phyloP scores from a whole-genome alignment of 2,888 invertebrate species.

The Cheiracanthium punctorium region DNA sequence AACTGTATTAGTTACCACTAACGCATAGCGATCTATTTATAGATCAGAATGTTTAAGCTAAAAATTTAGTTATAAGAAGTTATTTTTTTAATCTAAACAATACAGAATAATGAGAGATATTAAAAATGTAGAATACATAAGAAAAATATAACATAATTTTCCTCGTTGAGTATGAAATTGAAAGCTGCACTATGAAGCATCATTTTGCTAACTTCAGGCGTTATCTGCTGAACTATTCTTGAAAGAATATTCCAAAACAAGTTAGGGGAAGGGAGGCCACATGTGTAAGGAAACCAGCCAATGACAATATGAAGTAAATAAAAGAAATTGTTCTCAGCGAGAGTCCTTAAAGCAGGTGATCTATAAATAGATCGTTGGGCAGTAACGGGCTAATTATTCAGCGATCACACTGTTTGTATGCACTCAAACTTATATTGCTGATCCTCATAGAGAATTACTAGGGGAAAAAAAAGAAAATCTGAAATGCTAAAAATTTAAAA shows the following conservation, averaged over 20 bases:
- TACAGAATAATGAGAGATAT: conserved; percentile 16
- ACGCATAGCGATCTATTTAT: background rate
- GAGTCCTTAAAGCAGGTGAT: background rate
- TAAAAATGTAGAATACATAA: background rate
- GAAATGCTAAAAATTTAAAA: too few species aligned
- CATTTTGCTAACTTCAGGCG: background rate
- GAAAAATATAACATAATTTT: conserved; percentile 6
- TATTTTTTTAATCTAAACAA: conserved; percentile 27
- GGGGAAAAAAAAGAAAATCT: too few species aligned
- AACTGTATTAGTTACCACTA: conserved; percentile 30
- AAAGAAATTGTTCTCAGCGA: background rate
- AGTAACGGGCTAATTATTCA: background rate
- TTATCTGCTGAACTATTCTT: background rate
- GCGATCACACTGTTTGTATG: too few species aligned
- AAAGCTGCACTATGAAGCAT: background rate
- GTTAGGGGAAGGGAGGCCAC: conserved; percentile 1
- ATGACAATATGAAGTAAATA: conserved; percentile 8
- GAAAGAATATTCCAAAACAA: background rate
- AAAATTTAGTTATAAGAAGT: conserved; percentile 19
- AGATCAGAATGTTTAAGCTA: conserved; percentile 9
- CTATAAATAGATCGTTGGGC: background rate
- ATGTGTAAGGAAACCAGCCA: conserved; percentile 27
- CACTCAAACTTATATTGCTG: too few species aligned
- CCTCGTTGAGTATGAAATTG: background rate
- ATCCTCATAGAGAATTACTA: too few species aligned